phyloP scores from a whole-genome alignment of 2,113 vertebrate species.

The Cryptomyrus ogoouensis region DNA sequence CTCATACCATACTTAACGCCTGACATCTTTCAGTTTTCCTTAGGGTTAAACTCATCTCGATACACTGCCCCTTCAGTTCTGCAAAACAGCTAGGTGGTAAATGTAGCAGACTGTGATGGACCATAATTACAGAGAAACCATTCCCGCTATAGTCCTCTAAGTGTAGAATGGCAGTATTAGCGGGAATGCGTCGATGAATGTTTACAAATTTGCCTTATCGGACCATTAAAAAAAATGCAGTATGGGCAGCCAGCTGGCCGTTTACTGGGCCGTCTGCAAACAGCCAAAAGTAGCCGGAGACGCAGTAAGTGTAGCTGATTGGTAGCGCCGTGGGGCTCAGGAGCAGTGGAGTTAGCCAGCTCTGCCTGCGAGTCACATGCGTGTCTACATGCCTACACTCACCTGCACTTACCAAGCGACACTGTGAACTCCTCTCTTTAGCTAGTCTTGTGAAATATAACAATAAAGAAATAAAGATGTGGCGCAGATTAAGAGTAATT shows the following conservation, averaged over 20 bases:
- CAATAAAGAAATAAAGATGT: not conserved
- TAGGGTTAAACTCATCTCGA: not conserved
- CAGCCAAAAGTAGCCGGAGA: constrained; percentile 1
- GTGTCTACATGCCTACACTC: not conserved
- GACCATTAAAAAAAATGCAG: not conserved
- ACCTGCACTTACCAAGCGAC: not conserved
- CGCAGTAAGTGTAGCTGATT: not conserved
- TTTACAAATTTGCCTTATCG: constrained; percentile 16
- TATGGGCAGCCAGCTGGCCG: not conserved
- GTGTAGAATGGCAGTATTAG: not conserved
- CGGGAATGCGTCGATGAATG: not conserved
- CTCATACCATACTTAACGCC: not conserved
- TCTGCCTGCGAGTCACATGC: not conserved
- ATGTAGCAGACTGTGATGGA: not conserved
- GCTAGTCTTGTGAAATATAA: not conserved
- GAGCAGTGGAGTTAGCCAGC: not conserved
- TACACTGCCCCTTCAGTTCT: not conserved
- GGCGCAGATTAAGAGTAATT: not conserved
- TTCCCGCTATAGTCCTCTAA: not conserved
- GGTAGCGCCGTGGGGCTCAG: not conserved
- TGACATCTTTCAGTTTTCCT: not conserved
- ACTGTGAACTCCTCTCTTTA: constrained; percentile 13
- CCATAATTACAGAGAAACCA: not conserved
- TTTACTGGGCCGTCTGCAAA: not conserved
- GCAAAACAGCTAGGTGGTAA: not conserved